Evolutionary conservation across 2,888 invertebrate species (phyloP).

Genomic region (Lamellibrachia columna): DNA sequence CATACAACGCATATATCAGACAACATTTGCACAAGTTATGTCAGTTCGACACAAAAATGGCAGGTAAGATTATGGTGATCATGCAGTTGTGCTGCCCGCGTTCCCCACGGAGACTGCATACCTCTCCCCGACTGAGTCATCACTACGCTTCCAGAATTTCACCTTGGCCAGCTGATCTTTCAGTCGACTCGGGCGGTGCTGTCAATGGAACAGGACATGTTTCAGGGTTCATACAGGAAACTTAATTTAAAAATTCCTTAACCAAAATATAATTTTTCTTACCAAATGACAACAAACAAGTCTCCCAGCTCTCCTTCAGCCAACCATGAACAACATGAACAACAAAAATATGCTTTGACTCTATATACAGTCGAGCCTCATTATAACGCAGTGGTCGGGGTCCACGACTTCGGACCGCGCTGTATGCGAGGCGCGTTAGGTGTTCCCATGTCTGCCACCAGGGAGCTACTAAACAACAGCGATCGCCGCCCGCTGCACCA

Average conservation of each 20-base stretch:
- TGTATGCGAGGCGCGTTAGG: too few species aligned
- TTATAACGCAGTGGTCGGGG: too few species aligned
- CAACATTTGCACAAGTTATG: neutral
- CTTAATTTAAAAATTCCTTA: neutral
- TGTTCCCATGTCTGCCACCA: too few species aligned
- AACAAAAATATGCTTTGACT: too few species aligned
- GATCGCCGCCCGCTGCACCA: too few species aligned
- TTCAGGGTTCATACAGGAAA: neutral
- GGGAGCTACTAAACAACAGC: too few species aligned
- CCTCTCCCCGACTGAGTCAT: constrained; percentile 36
- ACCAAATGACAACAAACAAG: too few species aligned
- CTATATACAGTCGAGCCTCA: too few species aligned
- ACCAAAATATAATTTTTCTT: neutral
- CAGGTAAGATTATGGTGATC: neutral
- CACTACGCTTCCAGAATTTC: constrained; percentile 36
- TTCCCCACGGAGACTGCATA: constrained; percentile 43
- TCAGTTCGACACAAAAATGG: neutral
- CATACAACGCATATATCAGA: neutral
- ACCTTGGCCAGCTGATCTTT: constrained; percentile 54
- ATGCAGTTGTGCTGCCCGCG: constrained; percentile 25
- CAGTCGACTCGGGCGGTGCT: constrained; percentile 91
- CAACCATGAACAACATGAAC: too few species aligned
- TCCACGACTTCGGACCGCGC: too few species aligned
- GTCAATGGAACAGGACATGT: constrained; percentile 55
- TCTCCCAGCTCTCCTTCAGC: too few species aligned